phyloP scores from a whole-genome alignment of 2,797 vertebrate species.

The Gorsachius magnificus region DNA sequence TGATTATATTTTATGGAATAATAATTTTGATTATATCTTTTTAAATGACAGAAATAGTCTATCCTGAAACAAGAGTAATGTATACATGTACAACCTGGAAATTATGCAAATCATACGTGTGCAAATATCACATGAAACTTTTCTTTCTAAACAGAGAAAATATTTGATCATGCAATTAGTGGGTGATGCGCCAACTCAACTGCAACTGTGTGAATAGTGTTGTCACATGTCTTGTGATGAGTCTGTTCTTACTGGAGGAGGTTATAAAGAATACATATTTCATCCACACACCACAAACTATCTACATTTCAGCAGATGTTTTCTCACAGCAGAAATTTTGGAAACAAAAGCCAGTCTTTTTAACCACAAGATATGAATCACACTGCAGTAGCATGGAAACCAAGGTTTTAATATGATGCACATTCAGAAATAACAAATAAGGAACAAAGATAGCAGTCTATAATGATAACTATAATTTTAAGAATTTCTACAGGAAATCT shows the following conservation, averaged over 20 bases:
- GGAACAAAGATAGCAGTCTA: constrained; percentile 24
- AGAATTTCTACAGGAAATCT: constrained; percentile 36
- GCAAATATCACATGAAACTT: background rate
- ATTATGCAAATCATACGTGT: background rate
- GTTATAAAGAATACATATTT: constrained; percentile 11
- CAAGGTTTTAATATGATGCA: constrained; percentile 7
- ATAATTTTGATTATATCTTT: background rate
- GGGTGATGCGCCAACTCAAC: background rate
- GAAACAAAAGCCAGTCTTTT: constrained; percentile 26
- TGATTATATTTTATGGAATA: background rate
- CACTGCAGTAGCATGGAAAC: constrained; percentile 5
- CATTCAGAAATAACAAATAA: constrained; percentile 33
- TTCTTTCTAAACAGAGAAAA: background rate
- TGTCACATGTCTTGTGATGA: background rate
- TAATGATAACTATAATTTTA: constrained; percentile 16
- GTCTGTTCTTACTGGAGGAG: background rate
- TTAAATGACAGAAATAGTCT: background rate
- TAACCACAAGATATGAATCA: constrained; percentile 63
- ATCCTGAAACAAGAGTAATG: background rate
- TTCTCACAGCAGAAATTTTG: constrained; percentile 36
- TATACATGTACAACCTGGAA: background rate
- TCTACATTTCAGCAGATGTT: constrained; percentile 30
- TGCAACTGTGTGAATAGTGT: background rate
- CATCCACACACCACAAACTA: background rate
- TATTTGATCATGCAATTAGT: background rate